Base-by-base conservation (phyloP, 2,797 vertebrate genomes). In the Balearica regulorum region DNA sequence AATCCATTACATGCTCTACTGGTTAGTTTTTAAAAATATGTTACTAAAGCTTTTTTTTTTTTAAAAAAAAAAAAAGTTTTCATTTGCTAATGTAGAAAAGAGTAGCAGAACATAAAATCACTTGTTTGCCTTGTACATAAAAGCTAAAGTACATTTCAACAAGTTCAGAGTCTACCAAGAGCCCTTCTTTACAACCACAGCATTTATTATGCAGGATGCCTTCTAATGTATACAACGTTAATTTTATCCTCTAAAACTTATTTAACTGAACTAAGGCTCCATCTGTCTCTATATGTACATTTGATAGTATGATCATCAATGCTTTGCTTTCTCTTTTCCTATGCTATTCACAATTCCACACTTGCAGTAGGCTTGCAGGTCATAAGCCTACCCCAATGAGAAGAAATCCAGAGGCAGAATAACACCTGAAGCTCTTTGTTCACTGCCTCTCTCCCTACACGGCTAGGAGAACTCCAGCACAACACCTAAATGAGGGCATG, bases 401-500 rank as follows among this genome's bases (percentile, higher is more conserved):
- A 68, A 55, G 44, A 76, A 76, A 91, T 20, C 58, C 65, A 81
- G n/a, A 58, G 37, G 70, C 65, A 69, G 22, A 73, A 31, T 22
- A 88, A 16, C 20, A 77, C 11, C 46, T 33, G 18, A 51, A 43
- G 15, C n/a, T 35, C 55, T 54, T 44, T 70, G 46, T 33, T 81
- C 69, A 17, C 11, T 61, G 37, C 19, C 24, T 28, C 29, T 54
- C 70, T 19, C 51, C 10, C 13, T 26, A 31, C 76, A 57, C 46
- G 54, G 24, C 72, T 33, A 12, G 44, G 53, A 71, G 53, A 83
- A 6, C 39, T n/a, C 29, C 39, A 73, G 46, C 43, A 20, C 49
- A 49, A 60, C 37, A 75, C 25, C 55, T 25, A 65, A 3, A 0
- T 6, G 44, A 66, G 31, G 29, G 28, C 13, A 37, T 0, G 0